Percentiles rank a stretch among this genome's conserved stretches.
phyloP scores from a whole-genome alignment of 1,140 invertebrate genomes.

The Polyergus mexicanus region DNA sequence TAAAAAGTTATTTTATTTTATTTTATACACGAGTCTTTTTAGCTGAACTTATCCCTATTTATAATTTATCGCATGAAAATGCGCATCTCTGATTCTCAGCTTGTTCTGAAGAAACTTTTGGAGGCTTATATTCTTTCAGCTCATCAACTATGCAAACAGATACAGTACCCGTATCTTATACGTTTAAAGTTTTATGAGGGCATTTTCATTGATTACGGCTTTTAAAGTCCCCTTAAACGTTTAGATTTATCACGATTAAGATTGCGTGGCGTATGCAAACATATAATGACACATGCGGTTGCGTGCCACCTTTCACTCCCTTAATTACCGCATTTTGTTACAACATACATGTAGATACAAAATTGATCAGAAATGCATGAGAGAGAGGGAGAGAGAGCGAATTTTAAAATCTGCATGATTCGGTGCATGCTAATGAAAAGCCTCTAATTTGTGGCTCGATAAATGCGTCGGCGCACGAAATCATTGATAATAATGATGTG shows the following conservation, averaged over 20 bases:
- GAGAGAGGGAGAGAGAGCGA: not conserved
- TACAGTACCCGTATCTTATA: not conserved
- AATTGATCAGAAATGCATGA: constrained; percentile 1
- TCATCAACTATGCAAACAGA: not conserved
- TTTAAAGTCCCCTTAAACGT: constrained; percentile 2
- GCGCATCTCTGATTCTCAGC: not conserved
- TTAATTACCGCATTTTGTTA: constrained; percentile 25
- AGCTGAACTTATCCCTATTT: not conserved
- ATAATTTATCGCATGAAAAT: constrained; percentile 18
- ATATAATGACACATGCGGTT: constrained; percentile 17
- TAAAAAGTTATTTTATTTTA: not conserved
- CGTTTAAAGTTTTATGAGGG: not conserved
- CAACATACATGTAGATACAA: not conserved
- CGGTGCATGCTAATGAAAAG: constrained; percentile 11
- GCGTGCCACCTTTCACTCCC: constrained; percentile 47
- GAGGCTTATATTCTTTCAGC: not conserved
- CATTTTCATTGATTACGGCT: not conserved
- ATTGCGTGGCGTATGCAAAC: constrained; percentile 40
- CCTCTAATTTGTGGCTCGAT: constrained; percentile 26
- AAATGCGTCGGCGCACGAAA: constrained; percentile 36
- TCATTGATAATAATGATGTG: constrained; percentile 9
- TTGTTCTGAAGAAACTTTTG: not conserved
- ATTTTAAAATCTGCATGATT: not conserved
- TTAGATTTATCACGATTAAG: constrained; percentile 16
- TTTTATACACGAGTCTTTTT: not conserved